phyloP scores from a whole-genome alignment of 2,113 vertebrate genomes.

The Tyrannus savana region DNA sequence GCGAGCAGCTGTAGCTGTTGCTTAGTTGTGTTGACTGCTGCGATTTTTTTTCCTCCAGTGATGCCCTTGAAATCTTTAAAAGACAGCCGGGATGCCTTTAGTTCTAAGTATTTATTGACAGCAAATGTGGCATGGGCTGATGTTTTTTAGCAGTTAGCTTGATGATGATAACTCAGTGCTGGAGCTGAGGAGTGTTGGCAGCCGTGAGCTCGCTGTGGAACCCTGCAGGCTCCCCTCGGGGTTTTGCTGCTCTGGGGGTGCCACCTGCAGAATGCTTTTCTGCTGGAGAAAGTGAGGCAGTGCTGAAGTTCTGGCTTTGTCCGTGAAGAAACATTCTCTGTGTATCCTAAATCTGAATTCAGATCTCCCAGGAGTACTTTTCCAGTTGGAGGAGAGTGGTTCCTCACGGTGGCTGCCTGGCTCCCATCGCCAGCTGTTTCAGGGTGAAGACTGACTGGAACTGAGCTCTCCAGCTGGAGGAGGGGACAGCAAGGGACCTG shows the following conservation, averaged over 20 bases:
- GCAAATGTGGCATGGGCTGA: not conserved
- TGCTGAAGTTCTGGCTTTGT: not conserved
- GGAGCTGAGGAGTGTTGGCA: not conserved
- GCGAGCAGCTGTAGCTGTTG: not conserved
- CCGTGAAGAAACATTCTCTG: not conserved
- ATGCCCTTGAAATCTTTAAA: not conserved
- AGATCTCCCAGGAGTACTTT: not conserved
- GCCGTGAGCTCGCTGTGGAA: not conserved
- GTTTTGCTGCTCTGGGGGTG: not conserved
- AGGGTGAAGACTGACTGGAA: not conserved
- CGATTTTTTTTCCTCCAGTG: not conserved
- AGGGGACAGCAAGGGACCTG: not conserved
- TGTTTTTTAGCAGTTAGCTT: not conserved
- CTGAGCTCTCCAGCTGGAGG: not conserved
- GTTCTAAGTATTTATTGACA: not conserved
- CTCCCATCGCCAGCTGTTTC: not conserved
- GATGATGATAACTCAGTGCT: not conserved
- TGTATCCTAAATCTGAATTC: not conserved
- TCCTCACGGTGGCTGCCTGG: fast-evolving
- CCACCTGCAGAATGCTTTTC: not conserved
- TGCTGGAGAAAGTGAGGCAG: not conserved
- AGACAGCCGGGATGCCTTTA: not conserved
- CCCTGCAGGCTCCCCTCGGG: fast-evolving
- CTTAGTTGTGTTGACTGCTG: not conserved
- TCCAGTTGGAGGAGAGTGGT: not conserved